Evolutionary conservation across 2,888 invertebrate species (phyloP), one percentile per base, ranked within the genome.

Genomic region (Microchrysa polita): DNA sequence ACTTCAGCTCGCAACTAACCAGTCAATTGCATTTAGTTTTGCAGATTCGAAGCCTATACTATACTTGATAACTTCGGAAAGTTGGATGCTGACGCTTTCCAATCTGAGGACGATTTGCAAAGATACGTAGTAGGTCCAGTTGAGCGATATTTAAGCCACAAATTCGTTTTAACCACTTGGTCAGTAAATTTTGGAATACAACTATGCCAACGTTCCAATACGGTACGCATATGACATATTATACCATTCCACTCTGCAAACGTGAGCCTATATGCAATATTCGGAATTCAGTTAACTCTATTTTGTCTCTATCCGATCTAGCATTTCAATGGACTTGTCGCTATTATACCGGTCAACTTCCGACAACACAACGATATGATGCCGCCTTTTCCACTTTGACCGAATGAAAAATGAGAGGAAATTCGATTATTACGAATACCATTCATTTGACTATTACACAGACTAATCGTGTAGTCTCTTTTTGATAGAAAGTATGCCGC

Each of bases 341-440:
- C 27, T 7, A 34, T 34, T n/a, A n/a, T n/a, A n/a, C n/a, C 27
- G 27, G 2, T 7, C 27, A 5, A 34, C 7, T 2, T 34, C 27
- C 27, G 27, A 34, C 27, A 7, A 34, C 27, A 7, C 27, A 7
- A 34, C 42, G 48, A 57, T n/a, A n/a, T 55, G 34, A 69, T 55
- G 69, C 69, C 69, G 69, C 69, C 69, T 52, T 57, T 55, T 69
- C 22, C 57, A 40, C 69, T 69, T 69, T 69, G 69, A 57, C 55
- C 42, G 57, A 57, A 69, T 69, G 57, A 34, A 34, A 69, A 55
- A 69, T n/a, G n/a, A n/a, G n/a, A 55, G 69, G 69, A 69, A 69
- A 69, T 69, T 69, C 69, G 69, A 69, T 69, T n/a, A n/a, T n/a
- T 69, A 69, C 40, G 18, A 34, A 7, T 34, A 23, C 22, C 69